These are phyloP conservation scores for Poeciliopsis paucimaculata DNA, from an alignment of 2,797 vertebrate species.

Conservation along the genomic window DNA sequence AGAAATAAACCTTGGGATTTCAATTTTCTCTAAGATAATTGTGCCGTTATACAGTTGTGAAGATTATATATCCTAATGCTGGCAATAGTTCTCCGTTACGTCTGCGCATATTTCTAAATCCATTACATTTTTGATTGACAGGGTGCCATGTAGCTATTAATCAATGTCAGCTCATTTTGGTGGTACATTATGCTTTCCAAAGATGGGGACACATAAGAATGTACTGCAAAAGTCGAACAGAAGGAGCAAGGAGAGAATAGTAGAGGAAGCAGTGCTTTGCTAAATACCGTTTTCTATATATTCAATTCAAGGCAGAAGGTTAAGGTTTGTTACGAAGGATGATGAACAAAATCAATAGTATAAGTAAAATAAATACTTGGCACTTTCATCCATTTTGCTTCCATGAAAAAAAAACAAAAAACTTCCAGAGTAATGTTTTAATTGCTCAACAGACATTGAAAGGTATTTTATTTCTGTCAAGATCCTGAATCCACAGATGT, in stretches of 20 bases:
- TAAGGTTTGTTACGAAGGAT: not conserved
- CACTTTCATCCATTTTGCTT: not conserved
- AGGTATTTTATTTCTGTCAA: not conserved
- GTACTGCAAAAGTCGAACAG: slow-evolving; percentile 22
- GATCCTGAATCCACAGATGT: not conserved
- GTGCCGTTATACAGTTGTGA: not conserved
- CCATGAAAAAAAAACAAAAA: not conserved
- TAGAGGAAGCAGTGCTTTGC: slow-evolving; percentile 30
- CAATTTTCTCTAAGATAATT: not conserved
- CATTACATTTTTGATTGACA: slow-evolving; percentile 69
- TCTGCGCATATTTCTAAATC: slow-evolving; percentile 58
- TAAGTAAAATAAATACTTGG: not conserved
- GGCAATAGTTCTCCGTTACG: slow-evolving; percentile 39
- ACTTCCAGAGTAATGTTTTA: not conserved
- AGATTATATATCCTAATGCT: slow-evolving; percentile 20
- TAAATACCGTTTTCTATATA: slow-evolving; percentile 17
- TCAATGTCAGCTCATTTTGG: slow-evolving; percentile 66
- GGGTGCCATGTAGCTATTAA: slow-evolving; percentile 54
- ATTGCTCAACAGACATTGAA: not conserved
- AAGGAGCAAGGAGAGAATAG: slow-evolving; percentile 28
- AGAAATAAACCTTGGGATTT: not conserved
- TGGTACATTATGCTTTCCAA: slow-evolving; percentile 65
- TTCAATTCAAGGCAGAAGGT: not conserved
- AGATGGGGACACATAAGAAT: slow-evolving; percentile 33
- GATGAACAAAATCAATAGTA: not conserved